phyloP scores from a whole-genome alignment of 1,140 invertebrate genomes.

The Megathymus violae region DNA sequence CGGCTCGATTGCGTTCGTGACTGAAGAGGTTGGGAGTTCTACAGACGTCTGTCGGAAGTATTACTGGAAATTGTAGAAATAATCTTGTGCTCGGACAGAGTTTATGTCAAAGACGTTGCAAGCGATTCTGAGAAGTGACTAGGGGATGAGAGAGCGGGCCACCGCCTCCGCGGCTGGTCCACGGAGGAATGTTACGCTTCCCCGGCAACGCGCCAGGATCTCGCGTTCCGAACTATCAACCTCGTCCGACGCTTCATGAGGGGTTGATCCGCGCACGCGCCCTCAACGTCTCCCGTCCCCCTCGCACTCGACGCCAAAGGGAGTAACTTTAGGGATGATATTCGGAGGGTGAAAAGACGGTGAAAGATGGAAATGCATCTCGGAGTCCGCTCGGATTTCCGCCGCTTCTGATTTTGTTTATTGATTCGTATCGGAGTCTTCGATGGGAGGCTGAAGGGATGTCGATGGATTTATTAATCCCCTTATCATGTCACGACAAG shows the following conservation, averaged over 20 bases:
- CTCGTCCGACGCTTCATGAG: constrained; percentile 69
- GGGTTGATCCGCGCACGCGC: constrained; percentile 75
- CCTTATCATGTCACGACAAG: constrained; percentile 58
- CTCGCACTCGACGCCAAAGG: constrained; percentile 52
- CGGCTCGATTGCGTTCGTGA: too few species aligned
- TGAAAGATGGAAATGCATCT: constrained; percentile 82
- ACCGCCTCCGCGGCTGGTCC: constrained; percentile 75
- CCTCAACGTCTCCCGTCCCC: constrained; percentile 47
- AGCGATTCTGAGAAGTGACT: constrained; percentile 31
- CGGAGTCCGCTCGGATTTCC: constrained; percentile 78
- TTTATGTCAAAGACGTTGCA: constrained; percentile 13
- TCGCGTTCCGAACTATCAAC: constrained; percentile 68
- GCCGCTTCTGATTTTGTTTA: constrained; percentile 80
- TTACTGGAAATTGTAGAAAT: too few species aligned
- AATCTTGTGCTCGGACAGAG: too few species aligned
- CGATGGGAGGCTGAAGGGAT: too few species aligned
- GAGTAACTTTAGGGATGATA: constrained; percentile 70
- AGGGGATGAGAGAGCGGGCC: constrained; percentile 77
- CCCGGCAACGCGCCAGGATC: constrained; percentile 72
- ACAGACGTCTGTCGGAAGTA: background rate
- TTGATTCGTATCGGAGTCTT: constrained; percentile 80
- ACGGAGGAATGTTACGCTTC: constrained; percentile 70
- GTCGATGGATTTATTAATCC: constrained; percentile 70
- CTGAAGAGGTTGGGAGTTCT: too few species aligned
- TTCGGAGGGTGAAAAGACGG: constrained; percentile 80